These are phyloP conservation scores for Apoderus coryli DNA, from an alignment of 2,888 invertebrate species.

Conservation along the genomic window DNA sequence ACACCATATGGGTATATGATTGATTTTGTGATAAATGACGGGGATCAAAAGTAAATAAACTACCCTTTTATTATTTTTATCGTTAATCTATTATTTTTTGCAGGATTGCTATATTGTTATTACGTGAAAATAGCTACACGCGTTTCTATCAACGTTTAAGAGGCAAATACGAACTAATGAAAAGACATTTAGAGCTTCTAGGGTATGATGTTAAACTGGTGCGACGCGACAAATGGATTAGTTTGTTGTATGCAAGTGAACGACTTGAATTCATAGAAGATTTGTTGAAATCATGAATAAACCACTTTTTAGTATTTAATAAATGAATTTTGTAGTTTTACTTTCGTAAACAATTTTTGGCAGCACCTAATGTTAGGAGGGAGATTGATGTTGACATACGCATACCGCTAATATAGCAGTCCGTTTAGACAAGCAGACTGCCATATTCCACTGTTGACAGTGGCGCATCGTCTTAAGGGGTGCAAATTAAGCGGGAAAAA, in stretches of 20 bases:
- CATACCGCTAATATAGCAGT: too few species aligned
- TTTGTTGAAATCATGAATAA: too few species aligned
- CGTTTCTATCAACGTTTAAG: conserved; percentile 32
- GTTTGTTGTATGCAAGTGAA: conserved; percentile 37
- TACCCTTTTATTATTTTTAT: conserved; percentile 4
- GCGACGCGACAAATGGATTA: conserved; percentile 39
- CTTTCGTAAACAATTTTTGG: too few species aligned
- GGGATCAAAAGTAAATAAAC: too few species aligned
- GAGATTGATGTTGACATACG: too few species aligned
- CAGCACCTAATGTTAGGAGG: too few species aligned
- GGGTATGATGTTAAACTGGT: conserved; percentile 44
- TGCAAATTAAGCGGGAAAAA: too few species aligned
- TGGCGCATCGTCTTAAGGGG: too few species aligned
- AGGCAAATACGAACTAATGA: conserved; percentile 37
- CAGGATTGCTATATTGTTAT: conserved; percentile 36
- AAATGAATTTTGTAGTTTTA: too few species aligned
- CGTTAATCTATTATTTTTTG: conserved; percentile 15
- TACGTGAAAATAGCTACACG: conserved; percentile 35
- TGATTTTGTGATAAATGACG: conserved; percentile 30
- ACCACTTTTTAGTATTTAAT: too few species aligned
- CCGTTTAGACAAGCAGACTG: too few species aligned
- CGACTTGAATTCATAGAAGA: conserved; percentile 33
- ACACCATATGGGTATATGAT: conserved; percentile 35
- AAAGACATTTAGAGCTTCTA: conserved; percentile 46
- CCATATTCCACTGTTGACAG: too few species aligned